These are phyloP conservation scores for Columbina picui DNA, from an alignment of 2,113 vertebrate species.

Conservation along the genomic window DNA sequence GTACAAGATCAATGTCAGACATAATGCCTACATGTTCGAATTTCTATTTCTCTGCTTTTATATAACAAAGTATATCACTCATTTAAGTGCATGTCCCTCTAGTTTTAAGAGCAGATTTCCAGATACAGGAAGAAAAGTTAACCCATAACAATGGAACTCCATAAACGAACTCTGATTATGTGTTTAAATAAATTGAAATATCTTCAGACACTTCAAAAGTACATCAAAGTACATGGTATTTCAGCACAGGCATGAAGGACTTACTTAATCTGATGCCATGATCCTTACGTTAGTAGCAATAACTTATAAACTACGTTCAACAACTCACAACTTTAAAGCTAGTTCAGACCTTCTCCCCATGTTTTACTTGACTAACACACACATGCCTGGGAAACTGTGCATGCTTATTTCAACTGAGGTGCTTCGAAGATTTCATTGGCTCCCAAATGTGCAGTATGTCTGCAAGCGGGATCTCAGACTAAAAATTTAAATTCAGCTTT, in stretches of 20 bases:
- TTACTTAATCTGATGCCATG: not conserved
- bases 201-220: not conserved
- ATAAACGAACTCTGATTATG: not conserved
- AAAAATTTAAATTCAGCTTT: not conserved
- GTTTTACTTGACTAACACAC: not conserved
- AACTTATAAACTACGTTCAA: not conserved
- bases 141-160: not conserved
- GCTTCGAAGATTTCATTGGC: not conserved
- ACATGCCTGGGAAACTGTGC: not conserved
- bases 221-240: not conserved
- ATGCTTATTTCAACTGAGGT: not conserved
- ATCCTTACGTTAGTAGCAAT: not conserved
- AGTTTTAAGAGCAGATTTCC: not conserved
- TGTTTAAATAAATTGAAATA: not conserved
- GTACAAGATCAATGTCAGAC: conserved; percentile 51
- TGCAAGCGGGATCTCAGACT: not conserved
- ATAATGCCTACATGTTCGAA: not conserved
- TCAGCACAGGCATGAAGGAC: not conserved
- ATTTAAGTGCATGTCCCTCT: not conserved
- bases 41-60: conserved; percentile 28
- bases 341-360: not conserved
- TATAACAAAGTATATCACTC: not conserved
- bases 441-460: not conserved
- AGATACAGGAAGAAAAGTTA: not conserved
- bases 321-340: not conserved